phyloP scores from a whole-genome alignment of 2,888 invertebrate species.

The Diogma glabrata region DNA sequence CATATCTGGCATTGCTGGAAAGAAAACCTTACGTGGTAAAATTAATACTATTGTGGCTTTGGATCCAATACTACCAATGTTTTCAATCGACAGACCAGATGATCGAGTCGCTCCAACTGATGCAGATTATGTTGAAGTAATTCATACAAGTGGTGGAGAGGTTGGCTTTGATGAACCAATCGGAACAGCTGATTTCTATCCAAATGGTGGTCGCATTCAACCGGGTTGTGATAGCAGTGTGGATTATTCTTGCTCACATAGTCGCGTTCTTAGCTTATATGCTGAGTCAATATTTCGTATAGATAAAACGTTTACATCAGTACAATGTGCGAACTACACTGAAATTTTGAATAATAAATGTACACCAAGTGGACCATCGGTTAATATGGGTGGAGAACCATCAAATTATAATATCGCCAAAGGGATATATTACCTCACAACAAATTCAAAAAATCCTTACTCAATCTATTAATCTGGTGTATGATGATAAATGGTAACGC shows the following conservation, averaged over 20 bases:
- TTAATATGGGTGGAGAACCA: conserved; percentile 31
- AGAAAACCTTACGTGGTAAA: conserved; percentile 32
- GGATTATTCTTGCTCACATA: conserved; percentile 25
- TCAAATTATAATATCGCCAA: conserved; percentile 22
- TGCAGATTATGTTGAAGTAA: background rate
- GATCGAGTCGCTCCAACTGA: background rate
- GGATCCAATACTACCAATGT: background rate
- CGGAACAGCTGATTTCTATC: conserved; percentile 35
- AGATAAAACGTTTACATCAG: conserved; percentile 10
- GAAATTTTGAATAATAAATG: conserved; percentile 20
- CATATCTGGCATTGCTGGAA: conserved; percentile 45
- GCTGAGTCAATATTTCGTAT: conserved; percentile 29
- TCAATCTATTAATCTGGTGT: too few relatives aligned
- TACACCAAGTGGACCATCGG: conserved; percentile 27
- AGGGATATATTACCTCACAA: conserved; percentile 25
- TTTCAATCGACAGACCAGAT: background rate
- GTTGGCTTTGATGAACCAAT: conserved; percentile 29
- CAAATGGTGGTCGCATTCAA: conserved; percentile 32
- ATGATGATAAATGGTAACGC: too few relatives aligned
- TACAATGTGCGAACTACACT: conserved; percentile 19
- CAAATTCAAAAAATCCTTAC: background rate
- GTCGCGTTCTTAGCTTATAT: conserved; percentile 29
- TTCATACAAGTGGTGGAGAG: conserved; percentile 22
- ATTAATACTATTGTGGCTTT: background rate
- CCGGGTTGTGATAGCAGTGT: conserved; percentile 29